These are phyloP conservation scores for Globia sparganii DNA, from an alignment of 2,888 invertebrate species.

Conservation along the genomic window DNA sequence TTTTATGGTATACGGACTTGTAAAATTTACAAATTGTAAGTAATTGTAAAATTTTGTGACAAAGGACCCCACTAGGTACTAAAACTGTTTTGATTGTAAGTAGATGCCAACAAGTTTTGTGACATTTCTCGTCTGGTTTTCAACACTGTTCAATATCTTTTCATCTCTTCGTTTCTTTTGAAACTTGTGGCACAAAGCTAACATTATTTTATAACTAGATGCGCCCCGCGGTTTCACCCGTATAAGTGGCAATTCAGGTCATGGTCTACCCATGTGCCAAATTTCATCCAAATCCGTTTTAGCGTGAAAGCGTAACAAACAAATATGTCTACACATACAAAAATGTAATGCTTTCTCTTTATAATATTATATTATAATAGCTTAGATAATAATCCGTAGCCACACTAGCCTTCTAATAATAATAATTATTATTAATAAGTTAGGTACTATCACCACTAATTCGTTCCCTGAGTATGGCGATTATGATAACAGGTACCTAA, in stretches of 20 bases:
- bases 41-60: background rate
- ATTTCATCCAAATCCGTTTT: no score
- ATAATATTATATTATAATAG: no score
- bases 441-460: background rate
- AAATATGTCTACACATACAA: no score
- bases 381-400: background rate
- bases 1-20: background rate
- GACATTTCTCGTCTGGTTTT: background rate
- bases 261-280: no score
- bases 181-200: background rate
- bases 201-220: background rate
- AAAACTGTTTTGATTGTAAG: background rate
- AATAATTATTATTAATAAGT: slow-evolving; percentile 3
- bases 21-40: background rate
- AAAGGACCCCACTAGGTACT: background rate
- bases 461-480: background rate
- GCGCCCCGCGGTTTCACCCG: no score
- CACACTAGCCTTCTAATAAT: background rate
- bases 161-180: no score
- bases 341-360: no score
- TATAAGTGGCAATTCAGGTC: no score
- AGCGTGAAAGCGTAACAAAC: no score
- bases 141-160: background rate
- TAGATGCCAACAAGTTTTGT: background rate
- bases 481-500: slow-evolving; percentile 2